Conservation (phyloP, 2,797 vertebrate genomes). For the Alfaro cultratus region DNA sequence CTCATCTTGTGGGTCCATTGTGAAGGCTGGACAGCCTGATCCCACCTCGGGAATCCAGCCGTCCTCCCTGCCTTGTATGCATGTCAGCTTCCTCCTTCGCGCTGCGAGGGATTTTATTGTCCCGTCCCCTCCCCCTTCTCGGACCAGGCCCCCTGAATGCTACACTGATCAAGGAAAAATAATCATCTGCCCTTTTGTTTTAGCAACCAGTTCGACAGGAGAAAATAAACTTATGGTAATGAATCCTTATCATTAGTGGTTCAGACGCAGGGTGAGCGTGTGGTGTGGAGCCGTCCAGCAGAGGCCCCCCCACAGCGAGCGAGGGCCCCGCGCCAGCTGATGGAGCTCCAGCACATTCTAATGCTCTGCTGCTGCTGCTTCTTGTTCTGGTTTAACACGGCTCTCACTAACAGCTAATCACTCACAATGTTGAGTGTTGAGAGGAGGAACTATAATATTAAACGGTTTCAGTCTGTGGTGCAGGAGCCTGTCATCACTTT, state of each 20-base stretch:
- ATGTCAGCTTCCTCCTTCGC: constrained; percentile 55
- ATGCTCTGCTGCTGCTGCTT: constrained; percentile 45
- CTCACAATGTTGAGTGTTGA: neutral
- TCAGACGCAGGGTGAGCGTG: constrained; percentile 78
- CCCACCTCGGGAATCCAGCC: constrained; percentile 56
- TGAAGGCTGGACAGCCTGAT: constrained; percentile 71
- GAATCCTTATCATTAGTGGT: constrained; percentile 79
- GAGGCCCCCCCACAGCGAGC: constrained; percentile 43
- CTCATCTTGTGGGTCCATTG: constrained; percentile 71
- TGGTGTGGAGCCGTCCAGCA: constrained; percentile 47
- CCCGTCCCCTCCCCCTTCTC: constrained; percentile 36
- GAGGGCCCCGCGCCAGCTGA: constrained; percentile 64
- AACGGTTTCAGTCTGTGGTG: neutral
- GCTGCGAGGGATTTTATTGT: constrained; percentile 58
- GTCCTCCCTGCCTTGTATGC: constrained; percentile 66
- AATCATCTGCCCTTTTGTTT: constrained; percentile 85
- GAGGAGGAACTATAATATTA: neutral
- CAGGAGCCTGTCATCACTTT: neutral
- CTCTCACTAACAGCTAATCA: neutral
- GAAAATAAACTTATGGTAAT: constrained; percentile 85
- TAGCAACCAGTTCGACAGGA: constrained; percentile 65
- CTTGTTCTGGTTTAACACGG: neutral
- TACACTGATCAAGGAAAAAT: constrained; percentile 80
- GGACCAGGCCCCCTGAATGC: constrained; percentile 70
- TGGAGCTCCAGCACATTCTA: constrained; percentile 64